Evolutionary conservation across 2,113 vertebrate genomes (phyloP).

Genomic region (Grallaria varia): DNA sequence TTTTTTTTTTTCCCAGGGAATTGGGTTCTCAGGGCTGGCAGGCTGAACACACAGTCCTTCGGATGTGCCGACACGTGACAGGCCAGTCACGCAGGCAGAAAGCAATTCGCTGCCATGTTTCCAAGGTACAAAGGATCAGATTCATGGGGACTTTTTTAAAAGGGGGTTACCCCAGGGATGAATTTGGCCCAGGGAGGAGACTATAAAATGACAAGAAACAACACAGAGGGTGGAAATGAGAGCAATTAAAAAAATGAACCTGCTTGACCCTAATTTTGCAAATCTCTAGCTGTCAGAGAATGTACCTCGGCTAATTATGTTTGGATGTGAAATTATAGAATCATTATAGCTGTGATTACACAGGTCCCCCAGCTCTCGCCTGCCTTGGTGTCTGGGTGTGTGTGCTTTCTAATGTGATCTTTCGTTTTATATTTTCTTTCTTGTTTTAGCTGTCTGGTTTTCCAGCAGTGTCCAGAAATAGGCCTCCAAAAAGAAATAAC

Average conservation of each 20-base stretch:
- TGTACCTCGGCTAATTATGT: constrained; percentile 49
- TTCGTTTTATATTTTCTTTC: neutral
- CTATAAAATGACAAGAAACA: constrained; percentile 24
- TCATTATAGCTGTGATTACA: constrained; percentile 59
- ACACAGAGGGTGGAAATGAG: constrained; percentile 54
- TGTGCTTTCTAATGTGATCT: constrained; percentile 18
- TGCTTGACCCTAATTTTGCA: constrained; percentile 59
- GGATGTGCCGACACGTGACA: neutral
- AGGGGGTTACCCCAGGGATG: constrained; percentile 27
- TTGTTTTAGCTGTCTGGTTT: neutral
- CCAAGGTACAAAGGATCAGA: neutral
- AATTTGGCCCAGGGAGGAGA: constrained; percentile 21
- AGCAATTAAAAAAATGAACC: constrained; percentile 69
- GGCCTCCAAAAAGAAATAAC: constrained; percentile 1
- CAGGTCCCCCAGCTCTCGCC: constrained; percentile 59
- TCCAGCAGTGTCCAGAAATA: neutral
- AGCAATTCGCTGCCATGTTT: constrained; percentile 25
- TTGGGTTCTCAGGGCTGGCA: constrained; percentile 49
- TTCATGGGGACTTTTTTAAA: neutral
- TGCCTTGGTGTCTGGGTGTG: constrained; percentile 22
- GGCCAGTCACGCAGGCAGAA: constrained; percentile 33
- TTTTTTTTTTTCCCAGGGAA: neutral
- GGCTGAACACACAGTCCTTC: neutral
- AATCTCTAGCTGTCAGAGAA: constrained; percentile 50
- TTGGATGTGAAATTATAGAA: constrained; percentile 45